A percentile compares a stretch with the other conserved stretches of the same genome.
Conservation (phyloP, 2,113 vertebrate genomes). For the Hippocampus zosterae region DNA sequence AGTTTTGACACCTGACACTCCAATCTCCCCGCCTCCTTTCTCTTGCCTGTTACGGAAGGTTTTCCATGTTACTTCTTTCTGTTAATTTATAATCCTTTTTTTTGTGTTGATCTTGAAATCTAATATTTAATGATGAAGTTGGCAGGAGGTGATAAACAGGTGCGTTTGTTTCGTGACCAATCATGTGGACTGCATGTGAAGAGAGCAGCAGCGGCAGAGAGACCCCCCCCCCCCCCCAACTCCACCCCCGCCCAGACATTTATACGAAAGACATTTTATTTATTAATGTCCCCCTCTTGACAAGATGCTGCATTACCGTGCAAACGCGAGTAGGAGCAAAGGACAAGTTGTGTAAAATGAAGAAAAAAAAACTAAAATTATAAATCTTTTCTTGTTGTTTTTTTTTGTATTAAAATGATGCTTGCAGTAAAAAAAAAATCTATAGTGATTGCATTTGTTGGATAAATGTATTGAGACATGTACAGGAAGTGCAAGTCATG, state of each 20-base stretch:
- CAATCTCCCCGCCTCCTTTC: neutral
- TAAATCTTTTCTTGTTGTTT: constrained; percentile 78
- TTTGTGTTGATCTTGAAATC: constrained; percentile 30
- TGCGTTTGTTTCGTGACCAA: constrained; percentile 47
- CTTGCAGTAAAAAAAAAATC: constrained; percentile 86
- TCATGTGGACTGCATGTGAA: constrained; percentile 63
- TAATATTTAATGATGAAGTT: constrained; percentile 11
- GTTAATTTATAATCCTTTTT: constrained; percentile 76
- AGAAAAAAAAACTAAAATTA: constrained; percentile 76
- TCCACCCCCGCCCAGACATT: constrained; percentile 32
- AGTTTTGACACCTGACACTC: neutral
- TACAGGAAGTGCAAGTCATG: too few species aligned
- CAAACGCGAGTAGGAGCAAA: constrained; percentile 70
- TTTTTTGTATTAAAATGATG: constrained; percentile 99
- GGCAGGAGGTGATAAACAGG: neutral
- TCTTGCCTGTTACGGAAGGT: constrained; percentile 1
- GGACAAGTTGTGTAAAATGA: constrained; percentile 86
- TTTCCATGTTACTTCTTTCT: constrained; percentile 51
- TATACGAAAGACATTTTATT: constrained; percentile 78
- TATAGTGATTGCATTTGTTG: neutral
- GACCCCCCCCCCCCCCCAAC: neutral
- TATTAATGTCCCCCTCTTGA: constrained; percentile 86
- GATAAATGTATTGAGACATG: neutral
- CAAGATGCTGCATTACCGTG: constrained; percentile 80
- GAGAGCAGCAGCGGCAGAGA: constrained; percentile 46